Base-by-base conservation (phyloP, 2,888 invertebrate species). In the Acronicta leporina region DNA sequence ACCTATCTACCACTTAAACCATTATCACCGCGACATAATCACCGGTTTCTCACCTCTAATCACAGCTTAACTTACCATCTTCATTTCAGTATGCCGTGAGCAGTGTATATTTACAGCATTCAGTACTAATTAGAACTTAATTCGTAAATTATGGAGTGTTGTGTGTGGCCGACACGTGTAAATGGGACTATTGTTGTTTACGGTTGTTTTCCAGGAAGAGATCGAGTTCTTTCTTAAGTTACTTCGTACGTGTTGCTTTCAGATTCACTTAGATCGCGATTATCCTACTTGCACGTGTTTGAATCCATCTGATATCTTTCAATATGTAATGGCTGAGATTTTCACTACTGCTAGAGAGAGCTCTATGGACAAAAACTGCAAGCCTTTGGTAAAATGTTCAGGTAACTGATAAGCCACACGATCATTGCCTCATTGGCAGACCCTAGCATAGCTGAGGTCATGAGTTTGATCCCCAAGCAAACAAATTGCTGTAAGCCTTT, bases 111-210 rank as follows among this genome's bases (percentile, higher is more conserved):
- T 45, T 53, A 62, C 11, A 10, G 25, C 8, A 10, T 27, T 5
- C 1, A 9, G 43, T 44, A 41, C 47, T 51, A 30, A 50, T 62
- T 51, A 66, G 25, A 30, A n/a, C 25, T 15, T 48, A 48, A 52
- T 45, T 42, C 44, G 65, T 44, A 49, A 27, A 64, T 68, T 5
- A 35, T 30, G 35, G 38, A 20, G 11, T n/a, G 14, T 25, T 13
- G n/a, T n/a, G 44, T 6, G 14, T 30, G 14, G 15, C 7, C 11
- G 48, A 61, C 65, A 66, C 66, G 66, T 70, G 66, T n/a, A 20
- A 7, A 43, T 13, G 15, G 11, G 14, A 43, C 11, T 41, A 27
- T 27, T 54, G 30, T 45, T 45, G 71, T 52, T 49, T 42, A 50
- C 43, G n/a, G 30, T 20, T 11, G 25, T 15, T n/a, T 67, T 64